Evolutionary conservation across 2,797 vertebrate species (phyloP).

Genomic region (Antrozous pallidus): DNA sequence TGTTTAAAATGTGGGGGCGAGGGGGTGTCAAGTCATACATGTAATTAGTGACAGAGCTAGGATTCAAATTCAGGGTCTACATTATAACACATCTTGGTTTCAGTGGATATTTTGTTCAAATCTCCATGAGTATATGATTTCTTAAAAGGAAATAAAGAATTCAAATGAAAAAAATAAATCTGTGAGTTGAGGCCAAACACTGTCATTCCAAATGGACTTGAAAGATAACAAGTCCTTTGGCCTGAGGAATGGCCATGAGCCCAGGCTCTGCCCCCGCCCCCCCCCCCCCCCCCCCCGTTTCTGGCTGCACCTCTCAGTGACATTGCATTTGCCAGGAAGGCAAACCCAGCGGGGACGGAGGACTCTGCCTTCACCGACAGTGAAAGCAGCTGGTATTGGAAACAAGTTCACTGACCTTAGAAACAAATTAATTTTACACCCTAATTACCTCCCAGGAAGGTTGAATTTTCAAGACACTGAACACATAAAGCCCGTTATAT

Average conservation of each 20-base stretch:
- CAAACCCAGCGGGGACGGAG: neutral
- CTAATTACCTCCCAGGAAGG: conserved; percentile 41
- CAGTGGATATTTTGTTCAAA: neutral
- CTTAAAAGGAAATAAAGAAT: too few species aligned
- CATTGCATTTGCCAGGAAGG: neutral
- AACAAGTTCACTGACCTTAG: neutral
- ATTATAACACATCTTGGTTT: neutral
- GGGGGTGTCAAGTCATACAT: neutral
- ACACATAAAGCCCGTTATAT: neutral
- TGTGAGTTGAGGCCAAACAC: neutral
- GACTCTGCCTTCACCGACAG: neutral
- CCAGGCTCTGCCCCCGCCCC: neutral
- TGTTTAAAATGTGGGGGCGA: neutral
- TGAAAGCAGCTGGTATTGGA: neutral
- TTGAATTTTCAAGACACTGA: conserved; percentile 15
- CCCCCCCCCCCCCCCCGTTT: too few species aligned
- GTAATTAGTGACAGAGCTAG: neutral
- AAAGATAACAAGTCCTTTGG: neutral
- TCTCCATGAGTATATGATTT: neutral
- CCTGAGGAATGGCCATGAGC: neutral
- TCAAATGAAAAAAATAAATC: neutral
- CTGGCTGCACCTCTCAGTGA: neutral
- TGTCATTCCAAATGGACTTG: neutral
- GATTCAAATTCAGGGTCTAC: neutral
- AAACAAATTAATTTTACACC: conserved; percentile 51